These are phyloP conservation scores for Mesoclemmys tuberculata DNA, from an alignment of 2,113 vertebrate genomes.

Conservation along the genomic window DNA sequence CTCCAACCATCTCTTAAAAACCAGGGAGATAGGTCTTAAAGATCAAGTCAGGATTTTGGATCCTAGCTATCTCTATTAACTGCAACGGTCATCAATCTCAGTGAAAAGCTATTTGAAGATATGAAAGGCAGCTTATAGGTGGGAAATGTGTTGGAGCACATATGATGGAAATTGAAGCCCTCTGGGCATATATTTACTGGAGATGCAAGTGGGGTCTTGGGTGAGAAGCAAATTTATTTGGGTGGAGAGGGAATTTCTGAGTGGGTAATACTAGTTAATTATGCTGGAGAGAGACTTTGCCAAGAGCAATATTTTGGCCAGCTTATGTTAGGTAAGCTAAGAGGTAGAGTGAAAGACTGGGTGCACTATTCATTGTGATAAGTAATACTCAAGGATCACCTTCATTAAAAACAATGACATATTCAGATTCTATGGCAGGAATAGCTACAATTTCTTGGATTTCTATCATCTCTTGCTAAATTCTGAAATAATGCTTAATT, in stretches of 20 bases:
- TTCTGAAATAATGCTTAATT: conserved; percentile 14
- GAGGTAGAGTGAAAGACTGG: conserved; percentile 72
- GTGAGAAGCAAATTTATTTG: conserved; percentile 55
- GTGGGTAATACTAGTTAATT: conserved; percentile 73
- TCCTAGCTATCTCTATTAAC: conserved; percentile 35
- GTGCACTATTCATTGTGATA: conserved; percentile 37
- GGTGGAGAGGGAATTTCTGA: conserved; percentile 60
- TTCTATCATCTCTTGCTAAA: neutral
- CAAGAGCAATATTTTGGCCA: conserved; percentile 65
- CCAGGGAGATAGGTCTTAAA: conserved; percentile 57
- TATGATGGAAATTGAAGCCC: conserved; percentile 29
- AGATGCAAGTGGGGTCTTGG: neutral
- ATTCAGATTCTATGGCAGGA: neutral
- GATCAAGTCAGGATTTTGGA: conserved; percentile 30
- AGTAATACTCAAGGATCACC: conserved; percentile 55
- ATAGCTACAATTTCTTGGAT: neutral
- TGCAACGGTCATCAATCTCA: conserved; percentile 38
- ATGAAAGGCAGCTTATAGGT: neutral
- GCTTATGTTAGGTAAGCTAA: conserved; percentile 7
- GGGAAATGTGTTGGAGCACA: conserved; percentile 14
- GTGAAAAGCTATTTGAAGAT: conserved; percentile 27
- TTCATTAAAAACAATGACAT: neutral
- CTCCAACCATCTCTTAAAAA: conserved; percentile 65
- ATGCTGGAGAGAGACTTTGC: conserved; percentile 63
- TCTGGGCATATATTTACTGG: neutral